A percentile compares a stretch with the other conserved stretches of the same genome.
Conservation (phyloP, 2,797 vertebrate species). For the Xiphophorus birchmanni region DNA sequence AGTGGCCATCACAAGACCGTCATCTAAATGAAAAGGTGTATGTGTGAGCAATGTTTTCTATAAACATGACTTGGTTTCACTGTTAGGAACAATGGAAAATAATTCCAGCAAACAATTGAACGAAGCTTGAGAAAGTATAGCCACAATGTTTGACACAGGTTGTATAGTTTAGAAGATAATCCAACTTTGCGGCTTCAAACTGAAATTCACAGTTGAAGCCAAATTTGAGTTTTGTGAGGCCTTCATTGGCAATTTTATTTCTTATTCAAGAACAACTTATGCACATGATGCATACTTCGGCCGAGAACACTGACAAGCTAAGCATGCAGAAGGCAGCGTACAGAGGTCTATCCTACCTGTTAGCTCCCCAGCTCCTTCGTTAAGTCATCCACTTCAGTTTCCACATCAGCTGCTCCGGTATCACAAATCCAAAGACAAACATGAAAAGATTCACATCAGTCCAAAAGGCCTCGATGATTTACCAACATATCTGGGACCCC, state of each 20-base stretch:
- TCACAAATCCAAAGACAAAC: conserved; percentile 35
- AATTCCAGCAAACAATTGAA: too few relatives aligned
- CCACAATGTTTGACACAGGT: too few relatives aligned
- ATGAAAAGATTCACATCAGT: conserved; percentile 30
- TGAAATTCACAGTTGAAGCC: neutral
- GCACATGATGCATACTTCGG: neutral
- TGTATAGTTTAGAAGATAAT: too few relatives aligned
- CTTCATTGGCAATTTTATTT: neutral
- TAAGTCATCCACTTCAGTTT: conserved; percentile 50
- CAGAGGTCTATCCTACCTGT: conserved; percentile 58
- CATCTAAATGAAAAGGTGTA: neutral
- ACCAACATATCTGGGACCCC: conserved; percentile 25
- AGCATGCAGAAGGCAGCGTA: neutral
- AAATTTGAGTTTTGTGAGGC: neutral
- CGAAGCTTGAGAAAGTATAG: too few relatives aligned
- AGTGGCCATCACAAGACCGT: too few relatives aligned
- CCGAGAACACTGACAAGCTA: neutral
- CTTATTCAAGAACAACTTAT: neutral
- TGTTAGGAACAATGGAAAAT: too few relatives aligned
- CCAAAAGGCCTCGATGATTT: conserved; percentile 39
- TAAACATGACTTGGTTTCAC: too few relatives aligned
- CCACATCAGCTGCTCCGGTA: conserved; percentile 8
- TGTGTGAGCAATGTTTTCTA: neutral
- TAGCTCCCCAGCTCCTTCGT: conserved; percentile 41
- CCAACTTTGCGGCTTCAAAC: too few relatives aligned